Percentiles rank a stretch among this genome's conserved stretches.
Conservation (phyloP, 2,113 vertebrate species). For the Pavo muticus region DNA sequence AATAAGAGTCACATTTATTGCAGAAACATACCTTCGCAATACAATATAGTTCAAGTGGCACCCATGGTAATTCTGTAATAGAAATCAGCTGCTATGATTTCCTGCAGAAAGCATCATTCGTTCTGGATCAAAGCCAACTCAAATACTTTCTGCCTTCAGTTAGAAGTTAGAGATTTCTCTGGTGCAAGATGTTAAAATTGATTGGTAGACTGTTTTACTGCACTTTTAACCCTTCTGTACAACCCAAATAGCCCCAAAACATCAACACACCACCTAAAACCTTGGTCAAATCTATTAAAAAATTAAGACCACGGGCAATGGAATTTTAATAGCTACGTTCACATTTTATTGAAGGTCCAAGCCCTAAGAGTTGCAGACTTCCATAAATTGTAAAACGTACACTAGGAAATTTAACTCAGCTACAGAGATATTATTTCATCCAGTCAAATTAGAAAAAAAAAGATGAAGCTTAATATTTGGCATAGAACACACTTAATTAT, state of each 20-base stretch:
- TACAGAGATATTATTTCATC: background rate
- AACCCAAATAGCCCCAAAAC: constrained; percentile 21
- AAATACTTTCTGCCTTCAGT: constrained; percentile 76
- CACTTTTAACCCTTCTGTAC: constrained; percentile 55
- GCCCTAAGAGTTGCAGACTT: background rate
- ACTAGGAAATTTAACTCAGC: background rate
- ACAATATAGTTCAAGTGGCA: constrained; percentile 58
- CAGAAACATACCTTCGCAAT: constrained; percentile 76
- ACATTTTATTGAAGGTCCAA: background rate
- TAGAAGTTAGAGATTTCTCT: constrained; percentile 44
- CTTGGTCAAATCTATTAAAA: background rate
- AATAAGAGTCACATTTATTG: background rate
- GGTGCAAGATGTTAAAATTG: constrained; percentile 34
- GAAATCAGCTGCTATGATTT: constrained; percentile 81
- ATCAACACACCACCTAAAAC: background rate
- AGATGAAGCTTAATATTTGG: background rate
- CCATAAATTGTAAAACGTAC: background rate
- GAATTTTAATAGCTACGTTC: background rate
- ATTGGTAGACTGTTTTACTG: constrained; percentile 61
- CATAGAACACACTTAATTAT: background rate
- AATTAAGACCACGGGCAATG: accelerated
- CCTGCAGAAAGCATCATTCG: constrained; percentile 76
- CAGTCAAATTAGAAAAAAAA: background rate
- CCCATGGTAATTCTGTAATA: constrained; percentile 72
- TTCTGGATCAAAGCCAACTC: constrained; percentile 74